Percentiles rank a stretch among this genome's conserved stretches.
These are phyloP conservation scores for Acomys russatus DNA, from an alignment of 2,797 vertebrate genomes.

Conservation along the genomic window DNA sequence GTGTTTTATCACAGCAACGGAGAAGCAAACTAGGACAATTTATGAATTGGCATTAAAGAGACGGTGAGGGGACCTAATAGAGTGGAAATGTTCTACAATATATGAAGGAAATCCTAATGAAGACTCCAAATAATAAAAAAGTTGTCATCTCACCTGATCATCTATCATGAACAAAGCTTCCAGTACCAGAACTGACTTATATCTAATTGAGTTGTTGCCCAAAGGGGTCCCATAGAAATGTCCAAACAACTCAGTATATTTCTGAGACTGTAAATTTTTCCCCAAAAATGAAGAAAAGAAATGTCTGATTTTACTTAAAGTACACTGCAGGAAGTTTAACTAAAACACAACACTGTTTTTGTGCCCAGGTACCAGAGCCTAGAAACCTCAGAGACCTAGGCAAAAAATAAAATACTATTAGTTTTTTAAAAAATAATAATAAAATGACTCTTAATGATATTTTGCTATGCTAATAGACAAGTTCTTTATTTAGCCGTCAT, in stretches of 20 bases:
- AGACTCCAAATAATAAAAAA: neutral
- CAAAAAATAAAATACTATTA: neutral
- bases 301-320: neutral
- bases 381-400: neutral
- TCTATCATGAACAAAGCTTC: neutral
- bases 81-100: neutral
- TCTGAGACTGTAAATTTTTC: neutral
- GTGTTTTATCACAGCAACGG: neutral
- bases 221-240: neutral
- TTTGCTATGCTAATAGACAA: too few species aligned
- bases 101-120: neutral
- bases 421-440: neutral
- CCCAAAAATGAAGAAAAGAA: neutral
- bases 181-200: too few species aligned
- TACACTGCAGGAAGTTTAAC: neutral
- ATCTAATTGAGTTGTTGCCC: too few species aligned
- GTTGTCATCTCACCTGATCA: fast-evolving
- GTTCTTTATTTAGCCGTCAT: neutral
- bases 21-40: neutral
- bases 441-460: too few species aligned
- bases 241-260: neutral
- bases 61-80: neutral
- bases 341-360: neutral
- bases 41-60: neutral
- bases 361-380: neutral